These are phyloP conservation scores for Amaurobius ferox DNA, from an alignment of 2,888 invertebrate species.

Conservation along the genomic window DNA sequence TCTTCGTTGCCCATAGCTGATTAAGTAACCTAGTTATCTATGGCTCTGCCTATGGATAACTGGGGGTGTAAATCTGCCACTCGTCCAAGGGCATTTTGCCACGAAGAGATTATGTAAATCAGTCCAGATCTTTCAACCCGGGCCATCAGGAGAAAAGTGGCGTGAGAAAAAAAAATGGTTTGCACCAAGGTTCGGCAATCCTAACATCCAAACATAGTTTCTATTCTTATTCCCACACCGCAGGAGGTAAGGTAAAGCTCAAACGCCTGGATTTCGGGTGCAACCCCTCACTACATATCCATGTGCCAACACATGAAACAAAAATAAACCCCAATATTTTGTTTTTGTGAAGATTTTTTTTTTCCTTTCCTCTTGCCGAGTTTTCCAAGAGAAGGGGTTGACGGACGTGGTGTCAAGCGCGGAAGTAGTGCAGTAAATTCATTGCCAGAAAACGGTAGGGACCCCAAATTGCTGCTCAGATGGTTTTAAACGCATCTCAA, in stretches of 20 bases:
- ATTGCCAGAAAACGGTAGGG: neutral
- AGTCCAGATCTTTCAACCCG: neutral
- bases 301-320: slow-evolving; percentile 28
- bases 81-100: neutral
- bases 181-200: slow-evolving; percentile 41
- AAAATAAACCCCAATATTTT: slow-evolving; percentile 30
- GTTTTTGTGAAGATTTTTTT: neutral
- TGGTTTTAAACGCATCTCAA: neutral
- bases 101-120: slow-evolving; percentile 29
- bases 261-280: slow-evolving; percentile 38
- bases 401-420: slow-evolving; percentile 1
- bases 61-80: no score
- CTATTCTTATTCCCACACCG: slow-evolving; percentile 60
- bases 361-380: neutral
- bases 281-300: slow-evolving; percentile 35
- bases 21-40: no score
- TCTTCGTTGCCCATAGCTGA: no score
- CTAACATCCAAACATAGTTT: slow-evolving; percentile 65
- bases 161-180: slow-evolving; percentile 2
- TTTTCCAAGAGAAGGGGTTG: neutral
- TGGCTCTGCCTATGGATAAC: no score
- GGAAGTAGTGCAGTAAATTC: neutral
- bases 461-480: neutral
- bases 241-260: slow-evolving; percentile 45
- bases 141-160: neutral